Evolutionary conservation across 2,888 invertebrate genomes (phyloP).

Genomic region (Molorchus minor): DNA sequence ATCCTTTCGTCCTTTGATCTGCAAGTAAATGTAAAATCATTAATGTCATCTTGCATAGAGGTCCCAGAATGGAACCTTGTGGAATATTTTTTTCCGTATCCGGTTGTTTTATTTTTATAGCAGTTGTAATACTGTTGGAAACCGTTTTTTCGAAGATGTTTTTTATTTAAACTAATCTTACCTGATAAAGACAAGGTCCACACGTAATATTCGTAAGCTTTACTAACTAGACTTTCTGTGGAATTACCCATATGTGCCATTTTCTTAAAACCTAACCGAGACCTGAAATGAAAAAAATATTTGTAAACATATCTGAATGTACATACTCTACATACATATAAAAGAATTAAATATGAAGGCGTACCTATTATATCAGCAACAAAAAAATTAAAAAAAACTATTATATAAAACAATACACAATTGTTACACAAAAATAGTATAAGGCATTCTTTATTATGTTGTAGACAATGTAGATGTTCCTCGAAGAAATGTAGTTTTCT

Average conservation of each 20-base stretch:
- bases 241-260: constrained; percentile 60
- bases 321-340: no score
- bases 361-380: no score
- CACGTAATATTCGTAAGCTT: constrained; percentile 75
- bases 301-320: no score
- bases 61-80: neutral
- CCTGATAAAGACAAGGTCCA: constrained; percentile 82
- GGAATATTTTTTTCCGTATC: neutral
- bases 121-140: neutral
- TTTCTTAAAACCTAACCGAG: constrained; percentile 44
- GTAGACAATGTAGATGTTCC: no score
- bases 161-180: constrained; percentile 56
- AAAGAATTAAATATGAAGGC: no score
- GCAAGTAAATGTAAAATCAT: constrained; percentile 52
- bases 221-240: constrained; percentile 65
- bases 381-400: no score
- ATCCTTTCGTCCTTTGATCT: constrained; percentile 85
- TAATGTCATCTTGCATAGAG: constrained; percentile 2
- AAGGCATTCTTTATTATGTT: no score
- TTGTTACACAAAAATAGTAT: no score
- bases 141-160: neutral
- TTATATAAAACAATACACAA: no score
- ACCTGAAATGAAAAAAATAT: constrained; percentile 35
- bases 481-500: no score
- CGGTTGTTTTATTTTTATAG: neutral